Base-by-base conservation (phyloP, 2,797 vertebrate genomes). In the Euthynnus affinis region DNA sequence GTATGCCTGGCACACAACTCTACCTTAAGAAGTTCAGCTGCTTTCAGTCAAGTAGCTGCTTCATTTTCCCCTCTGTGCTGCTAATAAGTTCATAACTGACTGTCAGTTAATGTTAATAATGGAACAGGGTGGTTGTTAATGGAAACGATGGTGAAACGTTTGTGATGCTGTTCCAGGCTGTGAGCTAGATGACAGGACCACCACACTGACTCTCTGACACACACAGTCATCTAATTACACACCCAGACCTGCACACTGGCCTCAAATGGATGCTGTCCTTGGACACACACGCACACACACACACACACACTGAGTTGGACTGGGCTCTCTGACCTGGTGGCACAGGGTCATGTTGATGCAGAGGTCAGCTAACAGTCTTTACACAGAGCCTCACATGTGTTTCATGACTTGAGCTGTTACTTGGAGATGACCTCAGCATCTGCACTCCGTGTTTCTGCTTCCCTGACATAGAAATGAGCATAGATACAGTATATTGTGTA, bases 191-290 rank as follows among this genome's bases (percentile, higher is more conserved):
- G 20, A 29, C 10, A 53, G 29, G 73, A 85, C 72, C 75, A 83
- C 69, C 70, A 80, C 27, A 34, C 58, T 53, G 62, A 57, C 55
- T 58, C 32, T 51, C 44, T 23, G 25, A 75, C 55, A 78, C 49
- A 71, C 71, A 67, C 52, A 59, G 52, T 59, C 44, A 49, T 73
- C 55, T 79, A 82, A 84, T 81, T 76, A 85, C 81, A 87, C 85
- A 77, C 71, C 32, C 71, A 85, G 82, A 79, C 64, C 71, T 40
- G 27, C 64, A 67, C 63, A 20, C 20, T 61, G 58, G 32, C 48
- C 65, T 66, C 78, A 84, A 80, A 80, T 80, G 78, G 69, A 68
- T 7, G 18, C 48, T n/a, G n/a, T n/a, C n/a, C n/a, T n/a, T n/a
- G n/a, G n/a, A 63, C 69, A 62, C n/a, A 61, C 55, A 32, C 18